These are phyloP conservation scores for Megathymus violae DNA, from an alignment of 1,140 invertebrate genomes.

Conservation along the genomic window DNA sequence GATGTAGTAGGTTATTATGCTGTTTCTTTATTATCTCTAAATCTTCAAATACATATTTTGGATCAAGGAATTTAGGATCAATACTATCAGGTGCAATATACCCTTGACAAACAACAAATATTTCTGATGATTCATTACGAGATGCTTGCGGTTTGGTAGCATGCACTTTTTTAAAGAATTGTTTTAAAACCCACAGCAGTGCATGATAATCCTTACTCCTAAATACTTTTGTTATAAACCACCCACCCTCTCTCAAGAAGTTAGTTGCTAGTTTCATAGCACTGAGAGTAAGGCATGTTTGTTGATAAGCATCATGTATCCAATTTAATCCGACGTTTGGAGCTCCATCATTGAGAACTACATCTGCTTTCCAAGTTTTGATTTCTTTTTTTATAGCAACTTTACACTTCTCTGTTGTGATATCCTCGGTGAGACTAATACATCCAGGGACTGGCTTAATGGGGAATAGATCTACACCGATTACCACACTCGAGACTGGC, in stretches of 20 bases:
- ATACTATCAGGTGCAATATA: slow-evolving; percentile 97
- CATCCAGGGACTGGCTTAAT: slow-evolving; percentile 97
- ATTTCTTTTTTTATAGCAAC: slow-evolving; percentile 92
- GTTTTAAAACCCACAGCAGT: slow-evolving; percentile 97
- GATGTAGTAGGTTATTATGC: slow-evolving; percentile 88
- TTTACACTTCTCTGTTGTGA: slow-evolving; percentile 96
- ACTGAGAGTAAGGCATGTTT: slow-evolving; percentile 94
- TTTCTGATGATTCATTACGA: slow-evolving; percentile 99
- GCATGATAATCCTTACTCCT: slow-evolving; percentile 99
- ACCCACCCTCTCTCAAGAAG: slow-evolving; percentile 96
- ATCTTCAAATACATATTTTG: slow-evolving; percentile 98
- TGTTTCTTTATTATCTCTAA: slow-evolving; percentile 90
- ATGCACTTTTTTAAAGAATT: slow-evolving; percentile 98
- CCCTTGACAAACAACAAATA: slow-evolving; percentile 98
- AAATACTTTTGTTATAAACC: slow-evolving; percentile 99
- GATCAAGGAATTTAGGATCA: slow-evolving; percentile 96
- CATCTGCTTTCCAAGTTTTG: slow-evolving; percentile 98
- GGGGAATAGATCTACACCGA: slow-evolving; percentile 98
- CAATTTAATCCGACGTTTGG: slow-evolving; percentile 99
- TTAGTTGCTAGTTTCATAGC: slow-evolving; percentile 97
- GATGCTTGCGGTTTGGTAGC: slow-evolving; percentile 99
- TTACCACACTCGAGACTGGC: slow-evolving; percentile 97
- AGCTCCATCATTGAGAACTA: slow-evolving; percentile 98
- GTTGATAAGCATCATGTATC: slow-evolving; percentile 98
- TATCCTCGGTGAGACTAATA: slow-evolving; percentile 96